Percentiles rank a stretch among this genome's conserved stretches.
Conservation (phyloP, 2,113 vertebrate species). For the Forbesichthys agassizii region DNA sequence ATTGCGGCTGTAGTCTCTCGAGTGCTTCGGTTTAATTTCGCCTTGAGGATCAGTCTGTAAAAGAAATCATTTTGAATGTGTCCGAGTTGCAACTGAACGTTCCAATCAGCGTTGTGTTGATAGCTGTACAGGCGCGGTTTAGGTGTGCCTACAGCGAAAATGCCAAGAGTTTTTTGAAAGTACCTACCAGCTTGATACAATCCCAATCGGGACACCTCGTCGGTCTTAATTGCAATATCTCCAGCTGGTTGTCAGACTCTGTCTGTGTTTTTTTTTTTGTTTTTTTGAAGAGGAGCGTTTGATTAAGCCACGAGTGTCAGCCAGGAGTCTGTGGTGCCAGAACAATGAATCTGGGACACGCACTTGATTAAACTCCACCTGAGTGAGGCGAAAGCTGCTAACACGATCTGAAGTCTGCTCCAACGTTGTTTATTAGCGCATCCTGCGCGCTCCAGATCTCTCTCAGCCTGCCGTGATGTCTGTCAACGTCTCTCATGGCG, state of each 20-base stretch:
- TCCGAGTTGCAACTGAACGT: no score
- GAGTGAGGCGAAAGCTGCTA: slow-evolving; percentile 29
- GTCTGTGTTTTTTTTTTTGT: not conserved
- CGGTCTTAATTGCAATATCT: slow-evolving; percentile 35
- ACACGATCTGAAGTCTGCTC: slow-evolving; percentile 7
- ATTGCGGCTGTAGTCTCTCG: not conserved
- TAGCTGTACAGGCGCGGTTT: no score
- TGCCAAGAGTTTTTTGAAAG: no score
- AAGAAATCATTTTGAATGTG: no score
- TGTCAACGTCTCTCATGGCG: no score
- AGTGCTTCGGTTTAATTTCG: not conserved
- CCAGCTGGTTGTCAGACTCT: slow-evolving; percentile 50
- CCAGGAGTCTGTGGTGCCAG: not conserved
- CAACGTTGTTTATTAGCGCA: slow-evolving; percentile 25
- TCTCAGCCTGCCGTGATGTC: not conserved
- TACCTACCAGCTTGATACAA: no score
- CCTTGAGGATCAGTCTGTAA: no score
- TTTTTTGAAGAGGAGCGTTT: slow-evolving; percentile 37
- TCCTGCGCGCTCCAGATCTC: slow-evolving; percentile 1
- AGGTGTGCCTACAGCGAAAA: no score
- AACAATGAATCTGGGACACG: slow-evolving; percentile 14
- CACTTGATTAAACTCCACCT: slow-evolving; percentile 34
- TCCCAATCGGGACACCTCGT: no score
- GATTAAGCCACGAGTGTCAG: slow-evolving; percentile 39
- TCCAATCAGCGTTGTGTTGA: no score